These are phyloP conservation scores for Euphonia xanthogaster DNA, from an alignment of 2,797 vertebrate species.

Conservation along the genomic window DNA sequence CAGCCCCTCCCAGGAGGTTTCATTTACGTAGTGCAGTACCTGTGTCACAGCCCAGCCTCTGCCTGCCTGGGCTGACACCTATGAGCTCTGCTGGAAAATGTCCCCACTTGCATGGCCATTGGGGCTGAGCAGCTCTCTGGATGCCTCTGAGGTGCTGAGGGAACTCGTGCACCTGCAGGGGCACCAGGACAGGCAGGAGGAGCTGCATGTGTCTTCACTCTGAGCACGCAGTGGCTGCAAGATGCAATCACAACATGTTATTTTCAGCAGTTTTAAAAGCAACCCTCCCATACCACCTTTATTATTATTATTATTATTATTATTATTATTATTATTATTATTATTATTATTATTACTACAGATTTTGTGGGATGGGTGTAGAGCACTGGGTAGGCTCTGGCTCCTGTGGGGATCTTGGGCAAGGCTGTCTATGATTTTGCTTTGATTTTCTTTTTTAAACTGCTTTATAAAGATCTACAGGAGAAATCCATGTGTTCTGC, in stretches of 20 bases:
- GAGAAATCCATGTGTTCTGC: background rate
- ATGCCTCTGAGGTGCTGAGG: background rate
- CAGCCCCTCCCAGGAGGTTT: background rate
- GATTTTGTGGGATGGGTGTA: background rate
- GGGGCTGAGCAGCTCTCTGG: background rate
- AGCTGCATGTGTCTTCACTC: background rate
- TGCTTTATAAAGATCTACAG: background rate
- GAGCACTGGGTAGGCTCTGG: background rate
- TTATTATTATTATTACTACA: background rate
- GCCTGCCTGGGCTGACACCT: background rate
- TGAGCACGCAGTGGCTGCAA: background rate
- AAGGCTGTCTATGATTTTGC: fast-evolving
- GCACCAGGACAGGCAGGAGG: background rate
- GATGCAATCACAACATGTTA: background rate
- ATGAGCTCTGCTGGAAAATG: background rate
- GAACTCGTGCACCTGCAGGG: fast-evolving
- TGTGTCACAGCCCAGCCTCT: background rate
- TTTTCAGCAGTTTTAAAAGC: background rate
- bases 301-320: background rate
- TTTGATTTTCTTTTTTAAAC: background rate
- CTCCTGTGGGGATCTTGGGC: background rate
- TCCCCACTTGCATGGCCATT: background rate
- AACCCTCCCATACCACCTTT: background rate
- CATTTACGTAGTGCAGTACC: fast-evolving
- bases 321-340: background rate